Evolutionary conservation across 1,140 invertebrate species (phyloP), one percentile per base, ranked within the genome.

Genomic region (Papilio glaucus): DNA sequence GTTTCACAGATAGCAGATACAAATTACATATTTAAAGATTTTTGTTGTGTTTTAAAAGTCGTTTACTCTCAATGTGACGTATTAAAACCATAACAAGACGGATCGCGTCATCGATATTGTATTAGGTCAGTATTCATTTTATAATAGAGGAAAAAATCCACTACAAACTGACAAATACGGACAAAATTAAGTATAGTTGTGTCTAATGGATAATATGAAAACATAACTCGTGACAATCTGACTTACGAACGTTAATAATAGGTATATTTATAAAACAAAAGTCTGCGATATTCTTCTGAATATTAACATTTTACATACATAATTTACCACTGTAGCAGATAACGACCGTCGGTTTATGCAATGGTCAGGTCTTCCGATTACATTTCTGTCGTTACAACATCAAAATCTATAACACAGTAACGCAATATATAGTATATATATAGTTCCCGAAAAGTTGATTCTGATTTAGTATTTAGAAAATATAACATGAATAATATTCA

Each of bases 231-330:
- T 49, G 45, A 49, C 45, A 49, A 49, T 49, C 45, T 49, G 45
- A 49, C 45, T 18, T 49, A 49, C 45, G 21, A 49, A 49, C 21
- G 45, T 21, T n/a, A 42, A 42, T 49, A 49, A 49, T 49, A 49
- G 45, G 7, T 10, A 10, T 49, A 49, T 49, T 49, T 49, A 49
- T 49, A 49, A 49, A 49, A 49, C 45, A 49, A 49, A 49, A 49
- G 45, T 49, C 15, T 1, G 15, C 18, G 45, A 21, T 49, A 49
- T 49, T 49, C 45, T 49, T 49, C 18, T 49, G 45, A 18, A 21
- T 49, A 18, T 49, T 49, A 49, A 49, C 45, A 21, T 49, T 49
- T 49, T n/a, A 49, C 45, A 8, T 49, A 21, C 7, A 18, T 49
- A 9, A 49, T 9, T 49, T 49, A 21, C 45, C 9, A 21, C 18